phyloP scores from a whole-genome alignment of 2,797 vertebrate species.

The Eulemur mongoz region DNA sequence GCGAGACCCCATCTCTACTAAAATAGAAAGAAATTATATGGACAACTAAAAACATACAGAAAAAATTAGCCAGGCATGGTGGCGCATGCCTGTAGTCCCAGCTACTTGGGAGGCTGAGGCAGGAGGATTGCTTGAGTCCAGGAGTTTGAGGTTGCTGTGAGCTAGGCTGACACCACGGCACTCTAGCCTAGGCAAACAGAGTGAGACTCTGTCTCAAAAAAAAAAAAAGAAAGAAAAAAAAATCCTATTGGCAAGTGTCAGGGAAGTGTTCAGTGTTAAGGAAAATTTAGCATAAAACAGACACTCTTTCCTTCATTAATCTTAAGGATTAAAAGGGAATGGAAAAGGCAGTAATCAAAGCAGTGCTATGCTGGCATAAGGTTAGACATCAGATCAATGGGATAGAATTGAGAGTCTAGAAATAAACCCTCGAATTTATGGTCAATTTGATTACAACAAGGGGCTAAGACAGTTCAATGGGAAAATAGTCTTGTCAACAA shows the following conservation, averaged over 20 bases:
- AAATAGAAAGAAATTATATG: no score
- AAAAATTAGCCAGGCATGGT: no score
- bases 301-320: neutral
- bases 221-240: neutral
- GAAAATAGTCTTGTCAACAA: neutral
- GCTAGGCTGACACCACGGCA: no score
- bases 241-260: neutral
- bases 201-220: no score
- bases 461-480: neutral
- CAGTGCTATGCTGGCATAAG: neutral
- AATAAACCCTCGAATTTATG: neutral
- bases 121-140: no score
- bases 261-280: neutral
- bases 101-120: no score
- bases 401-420: neutral
- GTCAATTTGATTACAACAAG: neutral
- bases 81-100: no score
- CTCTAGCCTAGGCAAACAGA: no score
- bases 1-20: no score
- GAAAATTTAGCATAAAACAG: neutral
- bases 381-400: neutral
- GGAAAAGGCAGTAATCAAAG: neutral
- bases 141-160: no score
- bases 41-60: no score
- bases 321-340: neutral